These are phyloP conservation scores for Phasianus colchicus DNA, from an alignment of 2,113 vertebrate species.

Conservation along the genomic window DNA sequence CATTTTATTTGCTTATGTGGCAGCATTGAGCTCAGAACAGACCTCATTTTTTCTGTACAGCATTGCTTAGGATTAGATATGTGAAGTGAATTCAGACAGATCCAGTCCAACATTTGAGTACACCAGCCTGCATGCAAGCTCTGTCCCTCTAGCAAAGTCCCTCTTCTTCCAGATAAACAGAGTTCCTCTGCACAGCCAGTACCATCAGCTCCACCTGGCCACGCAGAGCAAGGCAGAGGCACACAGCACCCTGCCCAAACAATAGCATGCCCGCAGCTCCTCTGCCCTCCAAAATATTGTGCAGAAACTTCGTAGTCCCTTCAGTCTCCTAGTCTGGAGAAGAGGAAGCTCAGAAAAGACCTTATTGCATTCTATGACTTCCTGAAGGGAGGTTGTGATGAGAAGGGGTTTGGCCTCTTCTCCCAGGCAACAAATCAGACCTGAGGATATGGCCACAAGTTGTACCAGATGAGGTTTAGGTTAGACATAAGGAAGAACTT, in stretches of 20 bases:
- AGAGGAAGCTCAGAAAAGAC: too few relatives aligned
- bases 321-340: too few relatives aligned
- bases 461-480: too few relatives aligned
- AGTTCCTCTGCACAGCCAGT: not conserved
- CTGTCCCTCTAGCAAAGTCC: not conserved
- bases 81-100: not conserved
- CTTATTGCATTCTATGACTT: too few relatives aligned
- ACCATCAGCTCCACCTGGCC: not conserved
- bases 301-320: not conserved
- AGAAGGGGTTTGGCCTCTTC: too few relatives aligned
- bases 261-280: not conserved
- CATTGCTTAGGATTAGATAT: not conserved
- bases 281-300: not conserved
- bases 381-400: too few relatives aligned
- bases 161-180: not conserved
- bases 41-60: not conserved
- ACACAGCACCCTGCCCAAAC: not conserved
- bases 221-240: not conserved
- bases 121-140: not conserved
- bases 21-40: not conserved
- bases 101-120: not conserved
- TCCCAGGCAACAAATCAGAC: too few relatives aligned
- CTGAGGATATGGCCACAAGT: too few relatives aligned
- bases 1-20: constrained; percentile 20
- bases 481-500: too few relatives aligned